Percentiles rank a stretch among this genome's conserved stretches.
phyloP scores from a whole-genome alignment of 35 echinoderm and acorn worm genomes.

The Heliocidaris erythrogramma region DNA sequence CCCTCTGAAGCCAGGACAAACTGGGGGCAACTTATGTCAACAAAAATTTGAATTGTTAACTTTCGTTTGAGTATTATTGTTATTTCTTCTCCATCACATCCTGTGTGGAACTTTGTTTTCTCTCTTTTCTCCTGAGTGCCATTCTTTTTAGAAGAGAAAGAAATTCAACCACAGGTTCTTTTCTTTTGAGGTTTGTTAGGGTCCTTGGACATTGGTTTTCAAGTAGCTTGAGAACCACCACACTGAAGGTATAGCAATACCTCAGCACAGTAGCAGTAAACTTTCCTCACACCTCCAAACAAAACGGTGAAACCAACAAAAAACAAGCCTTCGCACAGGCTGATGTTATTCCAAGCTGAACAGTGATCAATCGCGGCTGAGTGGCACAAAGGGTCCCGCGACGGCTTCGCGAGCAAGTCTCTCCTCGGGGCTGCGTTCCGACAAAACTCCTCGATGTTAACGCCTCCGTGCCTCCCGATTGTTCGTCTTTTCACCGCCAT shows the following conservation, averaged over 20 bases:
- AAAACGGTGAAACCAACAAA: background rate
- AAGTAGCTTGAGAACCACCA: background rate
- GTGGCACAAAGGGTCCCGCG: conserved; percentile 12
- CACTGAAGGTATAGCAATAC: background rate
- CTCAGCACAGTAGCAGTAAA: background rate
- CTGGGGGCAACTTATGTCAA: background rate
- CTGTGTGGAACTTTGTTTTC: background rate
- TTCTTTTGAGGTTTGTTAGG: background rate
- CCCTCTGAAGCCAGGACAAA: background rate
- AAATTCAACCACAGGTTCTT: background rate
- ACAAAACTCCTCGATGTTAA: background rate
- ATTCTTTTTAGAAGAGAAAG: background rate
- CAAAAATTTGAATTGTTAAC: conserved; percentile 18
- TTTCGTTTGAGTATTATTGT: background rate
- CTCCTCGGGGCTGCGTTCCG: background rate
- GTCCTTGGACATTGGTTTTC: background rate
- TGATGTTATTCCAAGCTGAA: background rate
- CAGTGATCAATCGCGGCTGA: background rate
- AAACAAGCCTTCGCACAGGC: conserved; percentile 14
- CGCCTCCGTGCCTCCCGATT: conserved; percentile 5
- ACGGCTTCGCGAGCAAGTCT: background rate
- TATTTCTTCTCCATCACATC: conserved; percentile 2
- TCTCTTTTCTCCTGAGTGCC: background rate
- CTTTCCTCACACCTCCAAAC: background rate
- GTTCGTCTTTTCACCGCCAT: conserved; percentile 7